Percentiles rank a stretch among this genome's conserved stretches.
These are phyloP conservation scores for Caiman crocodilus DNA, from an alignment of 2,797 vertebrate genomes.

Conservation along the genomic window DNA sequence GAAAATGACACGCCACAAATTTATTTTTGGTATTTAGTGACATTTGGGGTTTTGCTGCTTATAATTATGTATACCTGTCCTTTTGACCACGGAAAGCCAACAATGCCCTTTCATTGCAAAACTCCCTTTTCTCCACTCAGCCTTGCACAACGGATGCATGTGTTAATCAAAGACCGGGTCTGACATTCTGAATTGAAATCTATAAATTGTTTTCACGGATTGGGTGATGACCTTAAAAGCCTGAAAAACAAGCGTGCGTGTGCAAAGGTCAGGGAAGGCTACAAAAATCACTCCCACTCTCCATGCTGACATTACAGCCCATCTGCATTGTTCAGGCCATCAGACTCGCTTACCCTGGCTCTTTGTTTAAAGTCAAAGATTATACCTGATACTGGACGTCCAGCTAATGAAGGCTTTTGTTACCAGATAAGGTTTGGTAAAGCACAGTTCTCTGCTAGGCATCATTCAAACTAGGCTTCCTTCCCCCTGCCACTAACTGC, in stretches of 20 bases:
- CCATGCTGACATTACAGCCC: constrained; percentile 47
- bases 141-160: background rate
- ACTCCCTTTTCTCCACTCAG: background rate
- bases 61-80: background rate
- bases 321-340: constrained; percentile 27
- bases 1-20: background rate
- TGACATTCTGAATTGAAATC: constrained; percentile 60
- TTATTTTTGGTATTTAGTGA: background rate
- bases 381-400: constrained; percentile 2
- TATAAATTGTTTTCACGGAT: constrained; percentile 56
- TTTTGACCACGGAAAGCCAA: background rate
- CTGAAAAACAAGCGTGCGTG: constrained; percentile 48
- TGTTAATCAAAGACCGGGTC: background rate
- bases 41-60: background rate
- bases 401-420: constrained; percentile 4
- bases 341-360: constrained; percentile 7
- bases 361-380: background rate
- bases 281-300: constrained; percentile 41
- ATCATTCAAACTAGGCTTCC: background rate
- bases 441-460: background rate
- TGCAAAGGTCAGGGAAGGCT: constrained; percentile 75
- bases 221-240: constrained; percentile 72
- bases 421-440: background rate
- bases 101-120: background rate
- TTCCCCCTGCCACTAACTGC: constrained; percentile 16